A percentile compares a stretch with the other conserved stretches of the same genome.
Evolutionary conservation across 2,113 vertebrate species (phyloP).

Genomic region (Macaca nemestrina): DNA sequence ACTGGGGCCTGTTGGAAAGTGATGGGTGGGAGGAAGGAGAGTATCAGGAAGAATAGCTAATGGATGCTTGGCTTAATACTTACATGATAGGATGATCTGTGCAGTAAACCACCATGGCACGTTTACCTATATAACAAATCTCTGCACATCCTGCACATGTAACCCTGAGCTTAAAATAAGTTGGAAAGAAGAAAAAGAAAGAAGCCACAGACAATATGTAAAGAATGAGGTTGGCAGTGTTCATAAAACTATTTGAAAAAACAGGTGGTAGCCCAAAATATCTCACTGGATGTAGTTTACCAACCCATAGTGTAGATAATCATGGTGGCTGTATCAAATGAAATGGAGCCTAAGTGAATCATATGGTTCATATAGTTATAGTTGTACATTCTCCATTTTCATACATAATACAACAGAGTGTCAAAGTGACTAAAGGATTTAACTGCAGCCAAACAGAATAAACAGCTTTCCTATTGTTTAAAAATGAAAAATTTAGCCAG

Average conservation of each 20-base stretch:
- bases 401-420: neutral
- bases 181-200: no score
- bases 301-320: neutral
- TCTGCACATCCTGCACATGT: no score
- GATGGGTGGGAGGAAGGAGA: no score
- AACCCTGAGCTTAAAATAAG: no score
- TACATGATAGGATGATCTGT: no score
- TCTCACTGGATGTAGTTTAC: neutral
- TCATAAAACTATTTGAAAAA: neutral
- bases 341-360: neutral
- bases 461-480: neutral
- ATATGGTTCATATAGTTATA: neutral
- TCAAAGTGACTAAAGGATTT: conserved; percentile 16
- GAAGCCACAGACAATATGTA: neutral
- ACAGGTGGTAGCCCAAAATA: neutral
- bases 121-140: no score
- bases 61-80: no score
- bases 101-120: no score
- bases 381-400: neutral
- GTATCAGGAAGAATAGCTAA: no score
- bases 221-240: neutral
- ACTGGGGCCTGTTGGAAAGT: no score
- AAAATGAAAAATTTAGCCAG: neutral
- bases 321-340: neutral
- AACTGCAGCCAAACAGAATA: neutral